Percentiles rank a stretch among this genome's conserved stretches.
phyloP scores from a whole-genome alignment of 2,888 invertebrate genomes.

The Agriotes lineatus region DNA sequence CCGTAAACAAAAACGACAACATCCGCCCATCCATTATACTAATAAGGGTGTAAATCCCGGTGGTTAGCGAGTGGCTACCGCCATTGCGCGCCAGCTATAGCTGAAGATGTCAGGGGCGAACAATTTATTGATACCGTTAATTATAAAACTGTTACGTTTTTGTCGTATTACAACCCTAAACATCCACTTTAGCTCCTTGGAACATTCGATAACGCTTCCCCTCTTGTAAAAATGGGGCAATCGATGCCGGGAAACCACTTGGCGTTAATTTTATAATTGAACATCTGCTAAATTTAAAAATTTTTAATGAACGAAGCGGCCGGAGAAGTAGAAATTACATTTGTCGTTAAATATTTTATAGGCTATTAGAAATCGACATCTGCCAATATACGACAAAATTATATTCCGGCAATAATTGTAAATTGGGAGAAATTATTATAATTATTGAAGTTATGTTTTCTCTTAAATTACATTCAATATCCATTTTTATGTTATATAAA shows the following conservation, averaged over 20 bases:
- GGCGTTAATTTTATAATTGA: slow-evolving; percentile 8
- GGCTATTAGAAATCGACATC: slow-evolving; percentile 8
- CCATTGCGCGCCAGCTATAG: slow-evolving; percentile 41
- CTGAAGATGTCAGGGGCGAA: slow-evolving; percentile 51
- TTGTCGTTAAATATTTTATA: slow-evolving; percentile 10
- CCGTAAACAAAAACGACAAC: slow-evolving; percentile 54
- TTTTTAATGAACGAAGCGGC: slow-evolving; percentile 16
- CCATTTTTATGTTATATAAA: too few species aligned
- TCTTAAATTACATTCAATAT: too few species aligned
- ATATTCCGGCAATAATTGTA: background rate
- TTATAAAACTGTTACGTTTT: slow-evolving; percentile 47
- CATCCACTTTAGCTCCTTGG: slow-evolving; percentile 28
- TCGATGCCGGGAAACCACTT: background rate
- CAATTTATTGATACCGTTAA: slow-evolving; percentile 53
- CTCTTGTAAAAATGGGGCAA: background rate
- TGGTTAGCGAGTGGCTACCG: slow-evolving; percentile 46
- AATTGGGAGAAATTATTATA: too few species aligned
- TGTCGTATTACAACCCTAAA: slow-evolving; percentile 39
- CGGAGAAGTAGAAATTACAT: background rate
- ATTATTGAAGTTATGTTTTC: too few species aligned
- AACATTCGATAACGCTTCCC: slow-evolving; percentile 1
- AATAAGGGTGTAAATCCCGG: slow-evolving; percentile 54
- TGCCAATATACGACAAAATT: background rate
- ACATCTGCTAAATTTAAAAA: slow-evolving; percentile 16
- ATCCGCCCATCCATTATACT: slow-evolving; percentile 55